Evolutionary conservation across 23 tunicate genomes (phyloP), one percentile per base, ranked within the genome.

Genomic region (Halocynthia roretzi): DNA sequence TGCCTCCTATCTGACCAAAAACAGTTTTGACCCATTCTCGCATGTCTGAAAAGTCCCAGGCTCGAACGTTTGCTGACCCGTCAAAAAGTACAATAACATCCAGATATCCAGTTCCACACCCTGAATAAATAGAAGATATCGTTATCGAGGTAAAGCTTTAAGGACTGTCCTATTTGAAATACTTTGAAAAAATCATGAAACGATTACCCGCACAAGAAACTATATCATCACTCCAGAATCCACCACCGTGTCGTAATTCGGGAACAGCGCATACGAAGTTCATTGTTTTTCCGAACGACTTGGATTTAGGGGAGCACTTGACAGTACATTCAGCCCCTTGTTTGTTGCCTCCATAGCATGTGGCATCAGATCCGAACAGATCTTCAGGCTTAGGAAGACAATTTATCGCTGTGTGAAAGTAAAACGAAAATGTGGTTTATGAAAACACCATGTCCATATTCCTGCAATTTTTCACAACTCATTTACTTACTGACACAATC

Each of bases 241-340:
- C 78, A 11, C 64, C 78, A 8, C 78, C 78, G 31, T 74, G 64
- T 8, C 31, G 17, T 17, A 54, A 19, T 12, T 10, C n/a, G 31
- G 50, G 62, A 6, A 54, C 56, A 21, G 62, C 78, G 31, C 78
- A 74, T 8, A 74, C 63, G 6, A 8, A 74, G 10, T 53, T 74
- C 20, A 22, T 50, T 14, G 55, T 74, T 11, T 54, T 50, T 22
- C 63, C 56, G 5, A 54, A 74, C n/a, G 55, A n/a, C 56, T 74
- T 5, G 5, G 78, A 74, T 50, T 53, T 74, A 54, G 20, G 78
- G 12, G 78, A 74, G 6, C 78, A 74, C 31, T 74, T 74, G 9
- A 74, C 62, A 6, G 55, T 54, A 56, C 78, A 74, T 74, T 74
- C 78, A 8, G 78, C 78, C 8, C 78, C 78, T 8, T 62, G 78